A percentile compares a stretch with the other conserved stretches of the same genome.
Conservation (phyloP, 1,140 invertebrate genomes). For the Batillaria attramentaria region DNA sequence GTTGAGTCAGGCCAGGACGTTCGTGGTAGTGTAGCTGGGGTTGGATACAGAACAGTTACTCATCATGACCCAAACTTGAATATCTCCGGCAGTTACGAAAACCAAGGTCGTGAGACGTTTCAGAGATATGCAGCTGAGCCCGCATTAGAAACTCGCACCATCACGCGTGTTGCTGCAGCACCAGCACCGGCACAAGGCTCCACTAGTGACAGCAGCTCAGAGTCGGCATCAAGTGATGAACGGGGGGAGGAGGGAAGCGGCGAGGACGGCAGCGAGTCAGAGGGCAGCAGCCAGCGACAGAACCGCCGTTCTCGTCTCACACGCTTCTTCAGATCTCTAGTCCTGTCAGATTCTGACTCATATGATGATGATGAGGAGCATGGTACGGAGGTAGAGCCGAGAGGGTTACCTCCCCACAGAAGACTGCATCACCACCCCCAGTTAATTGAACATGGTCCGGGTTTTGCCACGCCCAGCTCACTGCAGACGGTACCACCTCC, state of each 20-base stretch:
- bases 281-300: slow-evolving; percentile 13
- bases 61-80: not conserved
- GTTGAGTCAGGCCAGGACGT: not conserved
- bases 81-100: slow-evolving; percentile 5
- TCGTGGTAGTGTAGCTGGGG: not conserved
- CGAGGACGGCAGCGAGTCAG: not conserved
- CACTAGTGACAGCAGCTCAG: slow-evolving; percentile 21
- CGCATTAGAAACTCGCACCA: too few species aligned
- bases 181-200: too few species aligned
- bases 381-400: too few species aligned
- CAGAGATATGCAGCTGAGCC: slow-evolving; percentile 5
- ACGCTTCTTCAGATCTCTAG: slow-evolving; percentile 26
- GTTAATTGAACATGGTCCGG: too few species aligned
- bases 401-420: too few species aligned
- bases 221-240: slow-evolving; percentile 16
- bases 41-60: not conserved
- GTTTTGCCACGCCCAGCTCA: too few species aligned
- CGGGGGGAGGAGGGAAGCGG: slow-evolving; percentile 21
- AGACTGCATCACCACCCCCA: too few species aligned
- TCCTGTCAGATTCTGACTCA: slow-evolving; percentile 19
- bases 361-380: slow-evolving; percentile 11
- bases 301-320: slow-evolving; percentile 24
- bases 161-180: too few species aligned
- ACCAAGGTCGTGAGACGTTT: not conserved
- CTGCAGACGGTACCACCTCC: too few species aligned